Base-by-base conservation (phyloP, 2,797 vertebrate species). In the Moxostoma hubbsi region DNA sequence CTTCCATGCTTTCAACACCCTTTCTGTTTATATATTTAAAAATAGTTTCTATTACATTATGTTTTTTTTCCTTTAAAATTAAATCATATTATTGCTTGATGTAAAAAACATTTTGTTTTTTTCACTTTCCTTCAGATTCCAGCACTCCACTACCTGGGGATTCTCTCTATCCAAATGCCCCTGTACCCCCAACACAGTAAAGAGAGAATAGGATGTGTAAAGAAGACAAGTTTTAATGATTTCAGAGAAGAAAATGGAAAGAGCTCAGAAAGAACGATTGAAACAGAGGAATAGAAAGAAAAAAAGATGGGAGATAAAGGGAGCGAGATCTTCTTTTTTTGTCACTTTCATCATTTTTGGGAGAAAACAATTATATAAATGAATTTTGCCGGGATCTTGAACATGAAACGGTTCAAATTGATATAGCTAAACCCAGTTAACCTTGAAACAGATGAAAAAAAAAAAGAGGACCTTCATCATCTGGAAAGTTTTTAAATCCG, bases 181-280 rank as follows among this genome's bases (percentile, higher is more conserved):
- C 95, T 0, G 95, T 95, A 75, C 94, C 95, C 49, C 91, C 96
- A 69, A 91, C 96, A 75, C 96, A 97, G 92, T 98, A 94, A 97
- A 90, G 81, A 63, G 73, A 55, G 15, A 18, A 18, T 51, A 45
- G 50, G 73, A 68, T 68, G 36, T 36, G 36, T 36, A 36, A 36
- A 36, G 36, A 36, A 36, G 36, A 36, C 36, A 36, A 36, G 36
- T 36, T 36, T 36, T 36, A 36, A 36, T 36, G 36, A 36, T 36
- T 36, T 36, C 36, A 36, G 3, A 36, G 36, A 36, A 36, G 4
- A 36, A 36, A 36, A 36, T 36, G 36, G 36, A 36, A 36, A 36
- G 36, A 36, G 36, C 36, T 36, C 36, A 36, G 36, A 36, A 36
- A 36, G 36, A 36, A 36, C 36, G 36, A 36, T 36, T 82, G 36